Percentiles rank a stretch among this genome's conserved stretches.
Conservation (phyloP, 2,797 vertebrate genomes). For the Melanotaenia boesemani region DNA sequence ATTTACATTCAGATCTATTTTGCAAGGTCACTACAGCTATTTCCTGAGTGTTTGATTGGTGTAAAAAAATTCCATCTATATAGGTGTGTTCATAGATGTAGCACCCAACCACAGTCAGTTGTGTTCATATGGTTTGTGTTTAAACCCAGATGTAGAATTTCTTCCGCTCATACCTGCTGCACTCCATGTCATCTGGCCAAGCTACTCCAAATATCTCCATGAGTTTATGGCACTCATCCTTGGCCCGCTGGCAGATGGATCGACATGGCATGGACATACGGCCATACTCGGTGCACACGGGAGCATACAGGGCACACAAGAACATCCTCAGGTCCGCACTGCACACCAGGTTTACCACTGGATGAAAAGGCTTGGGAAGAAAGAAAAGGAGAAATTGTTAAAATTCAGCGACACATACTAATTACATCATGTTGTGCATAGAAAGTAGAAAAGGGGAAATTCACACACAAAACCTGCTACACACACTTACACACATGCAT, state of each 20-base stretch:
- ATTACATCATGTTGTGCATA: neutral
- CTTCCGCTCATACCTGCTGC: conserved; percentile 83
- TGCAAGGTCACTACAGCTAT: no score
- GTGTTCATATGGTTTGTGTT: neutral
- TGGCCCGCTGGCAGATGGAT: conserved; percentile 89
- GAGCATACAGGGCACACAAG: conserved; percentile 93
- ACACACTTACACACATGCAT: neutral
- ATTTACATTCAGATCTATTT: no score
- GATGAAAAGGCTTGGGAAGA: conserved; percentile 90
- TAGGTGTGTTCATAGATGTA: conserved; percentile 95
- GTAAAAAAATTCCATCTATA: no score
- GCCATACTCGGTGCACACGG: conserved; percentile 93
- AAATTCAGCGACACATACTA: neutral
- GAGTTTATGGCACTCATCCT: conserved; percentile 91
- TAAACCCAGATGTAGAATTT: neutral
- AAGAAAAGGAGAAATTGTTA: neutral
- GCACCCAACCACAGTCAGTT: conserved; percentile 86
- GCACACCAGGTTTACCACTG: conserved; percentile 95
- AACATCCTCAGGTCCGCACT: conserved; percentile 92
- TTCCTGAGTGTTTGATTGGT: no score
- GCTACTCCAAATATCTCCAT: conserved; percentile 95
- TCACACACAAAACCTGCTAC: no score
- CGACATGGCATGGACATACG: conserved; percentile 92
- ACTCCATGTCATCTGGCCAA: conserved; percentile 98
- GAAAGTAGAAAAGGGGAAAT: neutral